Evolutionary conservation across 2,888 invertebrate species (phyloP), one percentile per base, ranked within the genome.

Genomic region (Bellardia bayeri): DNA sequence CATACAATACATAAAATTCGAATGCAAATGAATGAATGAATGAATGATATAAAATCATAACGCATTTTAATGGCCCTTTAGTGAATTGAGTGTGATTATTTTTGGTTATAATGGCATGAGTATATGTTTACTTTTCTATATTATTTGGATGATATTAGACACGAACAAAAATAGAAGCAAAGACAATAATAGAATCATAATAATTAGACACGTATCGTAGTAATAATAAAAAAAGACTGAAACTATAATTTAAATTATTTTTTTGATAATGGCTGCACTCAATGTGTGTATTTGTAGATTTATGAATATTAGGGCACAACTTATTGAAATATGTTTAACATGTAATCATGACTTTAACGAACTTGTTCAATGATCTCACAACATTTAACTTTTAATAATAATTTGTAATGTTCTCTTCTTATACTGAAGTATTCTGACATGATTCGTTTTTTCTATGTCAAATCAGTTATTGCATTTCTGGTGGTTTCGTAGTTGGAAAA

Each of bases 141-240:
- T 45, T 45, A 51, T 82, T 66, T 40, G 54, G 63, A 75, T 75
- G n/a, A 4, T 37, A 49, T 49, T 85, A 23, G 23, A 49, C 4
- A 61, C 23, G 40, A 40, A 42, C 14, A 49, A n/a, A 58, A 80
- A 64, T 23, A n/a, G 45, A 13, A 45, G 13, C 3, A 45, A 45
- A 45, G 45, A 13, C 23, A 76, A 51, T 56, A 74, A 56, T n/a
- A 58, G 14, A 11, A 66, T 56, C 16, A 37, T 51, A 14, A 69
- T 74, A 84, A 87, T 87, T 84, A 72, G 78, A 74, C 84, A 87
- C 84, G 87, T 87, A 69, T 40, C 56, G n/a, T 49, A 69, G 74
- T 54, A 68, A 82, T 84, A 78, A 72, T 74, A 63, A 78, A 87
- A 16, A 23, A 16, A 68, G 68, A 69, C 69, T 51, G 49, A 45